phyloP scores from a whole-genome alignment of 2,888 invertebrate genomes.

The Celastrina argiolus region DNA sequence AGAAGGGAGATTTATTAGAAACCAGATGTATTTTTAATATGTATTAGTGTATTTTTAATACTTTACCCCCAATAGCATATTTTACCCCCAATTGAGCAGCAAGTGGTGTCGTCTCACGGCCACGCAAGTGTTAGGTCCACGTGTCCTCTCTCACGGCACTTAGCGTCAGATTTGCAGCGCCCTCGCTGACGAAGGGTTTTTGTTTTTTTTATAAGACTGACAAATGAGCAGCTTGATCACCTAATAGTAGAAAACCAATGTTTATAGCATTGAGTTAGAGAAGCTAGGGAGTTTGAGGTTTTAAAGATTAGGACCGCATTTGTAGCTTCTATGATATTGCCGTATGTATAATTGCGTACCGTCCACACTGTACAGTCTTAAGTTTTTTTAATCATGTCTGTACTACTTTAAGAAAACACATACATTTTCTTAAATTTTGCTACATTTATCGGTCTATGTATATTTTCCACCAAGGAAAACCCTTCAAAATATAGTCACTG shows the following conservation, averaged over 20 bases:
- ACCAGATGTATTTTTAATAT: not conserved
- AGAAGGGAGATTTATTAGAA: too few relatives aligned
- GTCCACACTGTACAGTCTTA: too few relatives aligned
- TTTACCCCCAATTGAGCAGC: constrained; percentile 37
- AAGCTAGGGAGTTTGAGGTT: not conserved
- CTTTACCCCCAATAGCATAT: constrained; percentile 24
- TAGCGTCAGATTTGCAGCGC: constrained; percentile 36
- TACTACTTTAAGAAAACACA: too few relatives aligned
- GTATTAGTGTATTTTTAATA: constrained; percentile 1
- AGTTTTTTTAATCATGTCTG: too few relatives aligned
- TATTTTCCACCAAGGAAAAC: too few relatives aligned
- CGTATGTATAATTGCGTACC: too few relatives aligned
- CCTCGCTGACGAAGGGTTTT: constrained; percentile 24
- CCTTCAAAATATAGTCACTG: too few relatives aligned
- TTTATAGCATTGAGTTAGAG: not conserved
- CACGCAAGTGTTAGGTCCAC: constrained; percentile 31
- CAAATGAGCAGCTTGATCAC: not conserved
- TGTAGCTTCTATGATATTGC: too few relatives aligned
- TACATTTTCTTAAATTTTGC: too few relatives aligned
- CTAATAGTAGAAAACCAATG: not conserved
- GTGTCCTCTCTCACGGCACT: constrained; percentile 47
- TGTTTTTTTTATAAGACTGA: not conserved
- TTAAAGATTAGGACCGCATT: too few relatives aligned
- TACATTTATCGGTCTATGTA: too few relatives aligned
- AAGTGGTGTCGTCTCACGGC: constrained; percentile 29